phyloP scores from a whole-genome alignment of 2,888 invertebrate genomes.

The Lymantria monacha region DNA sequence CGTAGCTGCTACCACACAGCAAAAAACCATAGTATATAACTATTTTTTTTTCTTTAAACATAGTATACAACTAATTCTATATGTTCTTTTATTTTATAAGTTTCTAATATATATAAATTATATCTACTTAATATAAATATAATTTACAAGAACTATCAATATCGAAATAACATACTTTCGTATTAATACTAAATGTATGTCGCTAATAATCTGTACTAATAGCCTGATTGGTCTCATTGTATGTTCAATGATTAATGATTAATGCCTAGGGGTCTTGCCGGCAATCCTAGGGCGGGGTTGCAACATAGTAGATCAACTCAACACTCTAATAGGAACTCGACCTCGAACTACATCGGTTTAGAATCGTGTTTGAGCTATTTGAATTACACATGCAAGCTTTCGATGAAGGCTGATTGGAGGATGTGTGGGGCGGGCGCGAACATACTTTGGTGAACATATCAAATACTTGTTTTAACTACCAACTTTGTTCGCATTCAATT shows the following conservation, averaged over 20 bases:
- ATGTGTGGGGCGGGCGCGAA: slow-evolving; percentile 22
- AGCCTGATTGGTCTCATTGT: slow-evolving; percentile 17
- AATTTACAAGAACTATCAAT: too few relatives aligned
- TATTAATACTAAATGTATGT: slow-evolving; percentile 4
- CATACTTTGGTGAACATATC: too few relatives aligned
- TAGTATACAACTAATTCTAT: too few relatives aligned
- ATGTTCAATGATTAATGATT: slow-evolving; percentile 24
- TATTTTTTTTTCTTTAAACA: too few relatives aligned
- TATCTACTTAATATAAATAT: too few relatives aligned
- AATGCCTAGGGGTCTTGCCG: slow-evolving; percentile 23
- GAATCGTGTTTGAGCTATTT: slow-evolving; percentile 60
- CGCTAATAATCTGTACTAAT: slow-evolving; percentile 21
- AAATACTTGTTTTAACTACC: background rate
- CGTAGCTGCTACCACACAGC: too few relatives aligned
- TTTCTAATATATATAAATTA: too few relatives aligned
- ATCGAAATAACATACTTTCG: too few relatives aligned
- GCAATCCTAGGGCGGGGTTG: slow-evolving; percentile 53
- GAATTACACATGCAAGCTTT: slow-evolving; percentile 39
- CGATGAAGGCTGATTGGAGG: slow-evolving; percentile 43
- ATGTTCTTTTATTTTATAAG: too few relatives aligned
- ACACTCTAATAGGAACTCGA: slow-evolving; percentile 44
- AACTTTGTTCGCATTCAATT: background rate
- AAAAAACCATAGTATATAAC: too few relatives aligned
- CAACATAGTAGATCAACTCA: slow-evolving; percentile 52
- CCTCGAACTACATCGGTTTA: slow-evolving; percentile 58